Evolutionary conservation across 2,797 vertebrate species (phyloP).

Genomic region (Chaunax sp.): DNA sequence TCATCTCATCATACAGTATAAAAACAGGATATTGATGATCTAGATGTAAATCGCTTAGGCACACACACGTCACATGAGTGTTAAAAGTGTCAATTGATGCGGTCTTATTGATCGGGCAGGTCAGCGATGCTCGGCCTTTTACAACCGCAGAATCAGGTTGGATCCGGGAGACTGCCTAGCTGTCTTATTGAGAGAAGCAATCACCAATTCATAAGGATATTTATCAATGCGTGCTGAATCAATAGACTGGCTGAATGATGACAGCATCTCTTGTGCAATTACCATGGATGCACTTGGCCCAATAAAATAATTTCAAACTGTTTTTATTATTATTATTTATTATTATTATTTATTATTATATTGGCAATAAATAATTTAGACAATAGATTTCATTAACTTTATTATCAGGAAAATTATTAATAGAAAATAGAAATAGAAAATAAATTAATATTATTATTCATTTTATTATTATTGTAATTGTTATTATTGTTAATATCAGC

Average conservation of each 20-base stretch:
- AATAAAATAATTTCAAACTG: background rate
- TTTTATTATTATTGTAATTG: no score
- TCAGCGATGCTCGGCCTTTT: conserved; percentile 46
- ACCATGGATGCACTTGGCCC: background rate
- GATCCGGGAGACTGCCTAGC: conserved; percentile 27
- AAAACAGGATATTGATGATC: no score
- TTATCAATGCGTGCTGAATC: conserved; percentile 37
- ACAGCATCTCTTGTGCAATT: background rate
- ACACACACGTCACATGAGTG: background rate
- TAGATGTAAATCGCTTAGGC: background rate
- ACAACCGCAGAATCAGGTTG: conserved; percentile 50
- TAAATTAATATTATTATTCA: background rate
- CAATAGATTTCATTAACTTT: no score
- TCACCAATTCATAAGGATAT: conserved; percentile 47
- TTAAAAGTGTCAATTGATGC: conserved; percentile 43
- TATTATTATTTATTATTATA: no score
- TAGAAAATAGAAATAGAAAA: background rate
- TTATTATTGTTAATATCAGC: no score
- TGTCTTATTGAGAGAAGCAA: conserved; percentile 24
- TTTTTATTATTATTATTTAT: no score
- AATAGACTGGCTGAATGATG: conserved; percentile 15
- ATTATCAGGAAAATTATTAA: background rate
- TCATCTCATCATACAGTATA: no score
- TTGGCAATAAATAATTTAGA: no score
- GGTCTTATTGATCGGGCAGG: conserved; percentile 50